Percentiles rank a stretch among this genome's conserved stretches.
Evolutionary conservation across 1,140 invertebrate species (phyloP).

Genomic region (Polyergus mexicanus): DNA sequence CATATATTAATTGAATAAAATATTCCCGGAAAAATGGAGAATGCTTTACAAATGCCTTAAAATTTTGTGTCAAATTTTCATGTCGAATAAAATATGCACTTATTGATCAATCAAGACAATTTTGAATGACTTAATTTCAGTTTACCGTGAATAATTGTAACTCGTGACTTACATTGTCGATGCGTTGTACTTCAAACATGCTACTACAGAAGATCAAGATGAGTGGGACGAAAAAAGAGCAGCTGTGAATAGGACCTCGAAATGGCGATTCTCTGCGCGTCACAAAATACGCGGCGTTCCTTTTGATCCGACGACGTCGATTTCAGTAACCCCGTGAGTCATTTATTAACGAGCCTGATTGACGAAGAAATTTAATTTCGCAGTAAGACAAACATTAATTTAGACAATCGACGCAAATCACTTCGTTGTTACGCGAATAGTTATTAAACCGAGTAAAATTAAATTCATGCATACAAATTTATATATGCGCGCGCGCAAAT

Average conservation of each 20-base stretch:
- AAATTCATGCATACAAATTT: background rate
- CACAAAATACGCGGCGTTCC: constrained; percentile 56
- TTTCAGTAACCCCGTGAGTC: constrained; percentile 35
- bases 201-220: constrained; percentile 56
- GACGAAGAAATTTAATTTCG: constrained; percentile 54
- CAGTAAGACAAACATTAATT: constrained; percentile 35
- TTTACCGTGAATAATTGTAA: constrained; percentile 79
- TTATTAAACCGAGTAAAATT: background rate
- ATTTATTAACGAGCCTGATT: constrained; percentile 45
- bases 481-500: background rate
- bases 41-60: background rate
- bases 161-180: constrained; percentile 68
- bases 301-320: constrained; percentile 33
- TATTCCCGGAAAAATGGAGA: background rate
- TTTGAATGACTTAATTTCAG: constrained; percentile 60
- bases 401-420: background rate
- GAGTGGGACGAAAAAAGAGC: constrained; percentile 68
- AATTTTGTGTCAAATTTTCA: constrained; percentile 19
- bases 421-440: background rate
- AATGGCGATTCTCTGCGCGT: constrained; percentile 80
- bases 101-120: constrained; percentile 59
- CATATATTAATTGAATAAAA: constrained; percentile 14
- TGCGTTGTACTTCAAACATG: constrained; percentile 59
- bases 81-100: background rate
- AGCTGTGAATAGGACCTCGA: constrained; percentile 75